A percentile compares a stretch with the other conserved stretches of the same genome.
Evolutionary conservation across 1,140 invertebrate species (phyloP).

Genomic region (Drosophila ohnishii): DNA sequence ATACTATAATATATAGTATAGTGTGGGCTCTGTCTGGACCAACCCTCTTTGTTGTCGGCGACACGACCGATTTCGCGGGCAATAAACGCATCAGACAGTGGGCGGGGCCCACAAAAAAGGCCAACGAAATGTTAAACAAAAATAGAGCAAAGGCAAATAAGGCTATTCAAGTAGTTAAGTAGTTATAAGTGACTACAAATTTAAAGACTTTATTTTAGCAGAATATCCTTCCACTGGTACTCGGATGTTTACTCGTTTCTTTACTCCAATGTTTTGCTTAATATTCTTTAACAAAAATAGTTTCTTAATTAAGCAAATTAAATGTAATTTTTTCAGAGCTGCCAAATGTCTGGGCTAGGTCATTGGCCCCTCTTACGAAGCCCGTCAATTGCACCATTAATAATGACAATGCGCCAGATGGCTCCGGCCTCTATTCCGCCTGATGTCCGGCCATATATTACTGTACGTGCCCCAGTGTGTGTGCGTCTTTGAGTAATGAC

Average conservation of each 20-base stretch:
- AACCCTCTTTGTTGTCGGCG: conserved; percentile 22
- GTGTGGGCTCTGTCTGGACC: conserved; percentile 7
- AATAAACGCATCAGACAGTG: conserved; percentile 20
- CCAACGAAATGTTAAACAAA: not conserved
- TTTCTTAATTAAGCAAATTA: not conserved
- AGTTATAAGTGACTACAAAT: not conserved
- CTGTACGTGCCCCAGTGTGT: conserved; percentile 21
- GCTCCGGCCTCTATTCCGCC: conserved; percentile 11
- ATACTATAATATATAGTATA: not conserved
- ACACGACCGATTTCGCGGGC: conserved; percentile 27
- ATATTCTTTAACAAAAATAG: not conserved
- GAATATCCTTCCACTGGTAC: not conserved
- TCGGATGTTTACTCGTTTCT: too few relatives aligned
- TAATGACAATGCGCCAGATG: conserved; percentile 61
- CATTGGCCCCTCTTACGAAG: not conserved
- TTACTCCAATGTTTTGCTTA: not conserved
- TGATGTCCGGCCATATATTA: conserved; percentile 31
- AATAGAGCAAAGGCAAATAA: not conserved
- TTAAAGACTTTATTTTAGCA: not conserved
- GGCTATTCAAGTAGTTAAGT: not conserved
- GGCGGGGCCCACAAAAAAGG: not conserved
- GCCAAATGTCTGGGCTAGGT: not conserved
- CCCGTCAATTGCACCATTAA: conserved; percentile 74
- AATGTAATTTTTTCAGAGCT: not conserved
- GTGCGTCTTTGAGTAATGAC: conserved; percentile 20